A percentile compares a stretch with the other conserved stretches of the same genome.
phyloP scores from a whole-genome alignment of 2,113 vertebrate genomes.

The Entelurus aequoreus region DNA sequence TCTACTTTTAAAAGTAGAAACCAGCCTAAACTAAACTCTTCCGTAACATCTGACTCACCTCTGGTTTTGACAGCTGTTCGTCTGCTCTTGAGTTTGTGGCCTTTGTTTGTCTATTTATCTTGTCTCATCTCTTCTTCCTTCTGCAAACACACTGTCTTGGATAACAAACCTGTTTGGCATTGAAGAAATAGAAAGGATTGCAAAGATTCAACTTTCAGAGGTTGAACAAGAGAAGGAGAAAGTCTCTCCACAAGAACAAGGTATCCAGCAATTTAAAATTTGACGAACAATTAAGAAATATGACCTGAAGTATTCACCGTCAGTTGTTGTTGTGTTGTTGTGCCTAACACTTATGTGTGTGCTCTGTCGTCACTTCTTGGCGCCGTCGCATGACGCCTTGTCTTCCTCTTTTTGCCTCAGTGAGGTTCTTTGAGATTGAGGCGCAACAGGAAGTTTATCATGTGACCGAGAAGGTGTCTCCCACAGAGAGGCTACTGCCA shows the following conservation, averaged over 20 bases:
- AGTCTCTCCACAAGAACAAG: slow-evolving; percentile 44
- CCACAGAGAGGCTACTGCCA: slow-evolving; percentile 25
- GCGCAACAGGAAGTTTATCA: slow-evolving; percentile 28
- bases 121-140: slow-evolving; percentile 20
- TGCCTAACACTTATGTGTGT: slow-evolving; percentile 56
- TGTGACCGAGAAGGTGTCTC: slow-evolving; percentile 10
- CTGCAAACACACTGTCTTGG: background rate
- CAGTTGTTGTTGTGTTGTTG: slow-evolving; percentile 20
- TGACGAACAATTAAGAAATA: slow-evolving; percentile 14
- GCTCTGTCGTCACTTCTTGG: slow-evolving; percentile 57
- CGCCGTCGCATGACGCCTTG: slow-evolving; percentile 56
- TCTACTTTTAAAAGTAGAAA: too few species aligned
- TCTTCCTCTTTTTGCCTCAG: slow-evolving; percentile 42
- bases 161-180: too few species aligned
- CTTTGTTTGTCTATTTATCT: slow-evolving; percentile 20
- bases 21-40: background rate
- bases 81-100: background rate
- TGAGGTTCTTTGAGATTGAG: slow-evolving; percentile 23
- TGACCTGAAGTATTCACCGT: slow-evolving; percentile 5
- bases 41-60: background rate
- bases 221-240: slow-evolving; percentile 27
- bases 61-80: background rate
- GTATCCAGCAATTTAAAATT: slow-evolving; percentile 34
- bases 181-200: background rate
- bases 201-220: slow-evolving; percentile 26